Percentiles rank a stretch among this genome's conserved stretches.
phyloP scores from a whole-genome alignment of 2,888 invertebrate species.

The Sarcophaga subvicina region DNA sequence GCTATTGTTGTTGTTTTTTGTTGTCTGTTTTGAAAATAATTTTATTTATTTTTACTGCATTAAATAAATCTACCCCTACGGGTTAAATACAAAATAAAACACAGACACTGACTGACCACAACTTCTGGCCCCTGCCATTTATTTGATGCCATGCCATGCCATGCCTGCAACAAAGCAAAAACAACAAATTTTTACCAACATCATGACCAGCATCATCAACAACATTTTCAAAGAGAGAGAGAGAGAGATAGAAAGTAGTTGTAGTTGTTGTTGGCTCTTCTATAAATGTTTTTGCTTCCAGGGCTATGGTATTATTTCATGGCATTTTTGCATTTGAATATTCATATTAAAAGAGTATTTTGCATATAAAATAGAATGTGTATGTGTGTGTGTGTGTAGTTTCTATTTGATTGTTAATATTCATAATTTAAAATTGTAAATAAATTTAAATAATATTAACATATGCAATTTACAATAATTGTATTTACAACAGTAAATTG shows the following conservation, averaged over 20 bases:
- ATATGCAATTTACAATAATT: constrained; percentile 64
- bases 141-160: background rate
- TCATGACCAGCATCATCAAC: background rate
- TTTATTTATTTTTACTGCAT: constrained; percentile 67
- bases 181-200: constrained; percentile 25
- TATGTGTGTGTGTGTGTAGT: constrained; percentile 24
- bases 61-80: constrained; percentile 57
- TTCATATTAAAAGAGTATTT: constrained; percentile 1
- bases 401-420: constrained; percentile 32
- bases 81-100: constrained; percentile 9
- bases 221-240: background rate
- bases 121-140: constrained; percentile 38
- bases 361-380: background rate
- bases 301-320: background rate
- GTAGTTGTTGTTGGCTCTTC: background rate
- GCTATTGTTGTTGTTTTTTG: background rate
- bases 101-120: constrained; percentile 41
- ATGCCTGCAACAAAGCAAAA: constrained; percentile 6
- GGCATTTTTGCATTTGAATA: background rate
- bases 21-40: constrained; percentile 17
- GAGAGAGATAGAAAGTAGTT: background rate
- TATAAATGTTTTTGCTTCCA: background rate
- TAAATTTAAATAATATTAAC: constrained; percentile 64
- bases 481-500: constrained; percentile 55
- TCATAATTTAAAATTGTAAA: constrained; percentile 59